Evolutionary conservation across 2,113 vertebrate genomes (phyloP), one percentile per base, ranked within the genome.

Genomic region (Phaetusa simplex): DNA sequence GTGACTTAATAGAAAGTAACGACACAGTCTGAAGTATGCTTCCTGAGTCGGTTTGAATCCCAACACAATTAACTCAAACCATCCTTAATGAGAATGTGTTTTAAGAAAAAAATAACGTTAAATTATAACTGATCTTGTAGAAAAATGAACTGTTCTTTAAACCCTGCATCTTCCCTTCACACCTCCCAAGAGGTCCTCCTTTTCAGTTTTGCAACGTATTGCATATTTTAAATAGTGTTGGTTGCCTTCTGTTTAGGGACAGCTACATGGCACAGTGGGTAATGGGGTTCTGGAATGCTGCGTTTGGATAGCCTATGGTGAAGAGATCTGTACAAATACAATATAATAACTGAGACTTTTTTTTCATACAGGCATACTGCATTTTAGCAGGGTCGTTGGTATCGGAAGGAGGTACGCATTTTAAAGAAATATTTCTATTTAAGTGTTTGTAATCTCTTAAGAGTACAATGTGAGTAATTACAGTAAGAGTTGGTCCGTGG

Each of bases 321-420:
- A 93, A 85, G 55, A 65, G 5, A 58, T 55, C 26, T 82, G 34
- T 76, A 52, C 14, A 87, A 80, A 29, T 45, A 61, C 7, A 40
- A 52, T 19, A 5, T 71, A 38, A 16, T 80, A 69, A 82, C 55
- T 43, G 36, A 47, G 58, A 42, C 20, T 73, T 14, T 59, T 52
- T 84, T 69, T 38, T 65, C 8, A 24, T 78, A 70, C 95, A 99
- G 99, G 99, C 99, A 16, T 99, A 99, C 94, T 99, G 99, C 97
- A 99, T 99, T 98, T 98, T 99, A 97, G 99, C 99, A 12, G 99
- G 99, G 87, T 99, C 99, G 24, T 95, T 99, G 97, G 99, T 99
- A 29, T 99, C 99, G 88, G 99, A 99, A 99, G 99, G 99, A 99
- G 99, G 99, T 99, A 98, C 1, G 98, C 77, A 79, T 12, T 92